Percentiles rank a stretch among this genome's conserved stretches.
Evolutionary conservation across 2,113 vertebrate genomes (phyloP).

Genomic region (Microtus ochrogaster): DNA sequence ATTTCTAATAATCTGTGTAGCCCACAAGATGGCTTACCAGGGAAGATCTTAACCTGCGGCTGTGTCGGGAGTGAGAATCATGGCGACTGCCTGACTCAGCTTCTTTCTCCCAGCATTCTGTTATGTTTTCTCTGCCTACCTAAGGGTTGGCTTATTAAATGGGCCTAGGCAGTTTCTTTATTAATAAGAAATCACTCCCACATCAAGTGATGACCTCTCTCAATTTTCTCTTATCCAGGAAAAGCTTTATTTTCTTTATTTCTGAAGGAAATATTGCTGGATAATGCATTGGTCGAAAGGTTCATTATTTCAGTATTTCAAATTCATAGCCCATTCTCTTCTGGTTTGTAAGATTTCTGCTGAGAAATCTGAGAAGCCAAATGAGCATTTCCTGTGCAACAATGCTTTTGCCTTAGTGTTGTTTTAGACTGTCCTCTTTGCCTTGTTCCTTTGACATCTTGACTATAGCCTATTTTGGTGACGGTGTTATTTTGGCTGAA

Average conservation of each 20-base stretch:
- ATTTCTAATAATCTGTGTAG: too few relatives aligned
- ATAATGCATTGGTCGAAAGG: not conserved
- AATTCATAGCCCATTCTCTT: not conserved
- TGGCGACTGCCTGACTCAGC: too few relatives aligned
- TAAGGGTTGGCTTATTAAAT: too few relatives aligned
- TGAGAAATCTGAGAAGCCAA: not conserved
- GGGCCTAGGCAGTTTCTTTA: too few relatives aligned
- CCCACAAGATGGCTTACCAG: too few relatives aligned
- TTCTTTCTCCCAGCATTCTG: too few relatives aligned
- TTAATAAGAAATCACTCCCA: too few relatives aligned
- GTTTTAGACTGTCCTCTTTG: not conserved
- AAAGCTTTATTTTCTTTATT: slow-evolving; percentile 23
- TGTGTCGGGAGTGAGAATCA: too few relatives aligned
- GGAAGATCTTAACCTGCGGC: too few relatives aligned
- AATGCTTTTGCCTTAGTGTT: not conserved
- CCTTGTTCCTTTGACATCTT: not conserved
- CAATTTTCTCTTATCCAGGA: not conserved
- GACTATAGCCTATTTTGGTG: not conserved
- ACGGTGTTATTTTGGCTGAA: not conserved
- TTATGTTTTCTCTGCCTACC: too few relatives aligned
- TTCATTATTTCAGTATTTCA: not conserved
- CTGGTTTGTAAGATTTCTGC: not conserved
- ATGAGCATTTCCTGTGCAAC: not conserved
- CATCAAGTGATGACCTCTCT: not conserved
- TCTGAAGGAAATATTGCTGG: not conserved